Evolutionary conservation across 2,113 vertebrate genomes (phyloP), one percentile per base, ranked within the genome.

Genomic region (Cyanoderma ruficeps): DNA sequence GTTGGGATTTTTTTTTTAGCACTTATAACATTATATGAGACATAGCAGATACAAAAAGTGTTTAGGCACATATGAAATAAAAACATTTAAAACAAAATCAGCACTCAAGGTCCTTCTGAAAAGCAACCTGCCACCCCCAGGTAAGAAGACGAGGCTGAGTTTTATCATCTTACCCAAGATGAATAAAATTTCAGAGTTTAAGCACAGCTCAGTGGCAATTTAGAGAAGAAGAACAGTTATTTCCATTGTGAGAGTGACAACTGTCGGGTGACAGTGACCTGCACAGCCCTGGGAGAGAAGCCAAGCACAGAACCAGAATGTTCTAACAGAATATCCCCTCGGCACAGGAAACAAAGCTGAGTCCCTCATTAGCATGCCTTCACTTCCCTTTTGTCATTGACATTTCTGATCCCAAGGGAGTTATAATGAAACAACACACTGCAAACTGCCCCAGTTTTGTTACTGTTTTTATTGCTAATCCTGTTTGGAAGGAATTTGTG

Each of bases 401-500:
- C 68, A 76, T 91, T 96, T 94, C 83, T 94, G 25, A 68, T 78
- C 90, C 94, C 71, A 14, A 41, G 65, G 50, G 83, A 85, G 39
- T 55, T 33, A 27, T 72, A 46, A 47, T 87, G 91, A 93, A 88
- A 78, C 56, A 85, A 59, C 56, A 23, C 42, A 52, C 14, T 93
- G 70, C 77, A 87, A 92, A 84, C 31, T 61, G 44, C n/a, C 42
- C 84, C 31, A 28, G 3, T 87, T 95, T 47, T 42, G 57, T 88
- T 52, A 49, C 64, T 94, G 90, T 60, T 92, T 44, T 82, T 72
- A 88, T 83, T 97, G 90, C 91, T 93, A 94, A 94, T 88, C 75
- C 19, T 78, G 10, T 39, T 83, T 27, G 61, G 37, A 90, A 90
- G 74, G 71, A 94, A 94, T 89, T 65, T 70, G 56, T 49, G 60